Conservation (phyloP, 2,113 vertebrate species). For the Antidorcas marsupialis region DNA sequence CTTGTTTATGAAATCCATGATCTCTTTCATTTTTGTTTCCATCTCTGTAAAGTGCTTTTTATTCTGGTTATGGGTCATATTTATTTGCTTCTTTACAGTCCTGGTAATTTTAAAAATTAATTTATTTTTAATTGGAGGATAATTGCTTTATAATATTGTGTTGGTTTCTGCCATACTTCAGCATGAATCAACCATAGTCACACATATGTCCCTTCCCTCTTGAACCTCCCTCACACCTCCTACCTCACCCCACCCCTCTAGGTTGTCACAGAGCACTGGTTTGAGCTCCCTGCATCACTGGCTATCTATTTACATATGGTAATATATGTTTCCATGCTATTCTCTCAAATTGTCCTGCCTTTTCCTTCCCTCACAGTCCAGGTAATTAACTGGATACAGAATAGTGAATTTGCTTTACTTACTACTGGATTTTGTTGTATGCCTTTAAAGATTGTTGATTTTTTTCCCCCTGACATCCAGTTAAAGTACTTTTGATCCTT, state of each 20-base stretch:
- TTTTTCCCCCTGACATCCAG: neutral
- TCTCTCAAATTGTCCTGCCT: neutral
- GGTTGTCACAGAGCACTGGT: neutral
- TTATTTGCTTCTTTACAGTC: neutral
- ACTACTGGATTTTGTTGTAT: neutral
- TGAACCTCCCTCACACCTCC: neutral
- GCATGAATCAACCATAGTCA: neutral
- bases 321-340: neutral
- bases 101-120: neutral
- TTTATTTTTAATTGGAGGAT: neutral
- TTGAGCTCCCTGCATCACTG: neutral
- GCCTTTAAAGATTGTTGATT: neutral
- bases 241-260: neutral
- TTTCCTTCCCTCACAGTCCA: neutral
- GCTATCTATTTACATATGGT: neutral
- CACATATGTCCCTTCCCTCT: neutral
- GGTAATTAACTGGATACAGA: neutral
- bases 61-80: neutral
- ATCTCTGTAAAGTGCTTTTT: neutral
- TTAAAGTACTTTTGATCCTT: neutral
- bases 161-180: neutral
- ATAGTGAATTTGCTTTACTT: constrained; percentile 8
- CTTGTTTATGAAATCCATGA: neutral
- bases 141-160: neutral
- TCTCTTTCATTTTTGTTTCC: neutral